A percentile compares a stretch with the other conserved stretches of the same genome.
These are phyloP conservation scores for Ciconia stormi DNA, from an alignment of 2,113 vertebrate genomes.

Conservation along the genomic window DNA sequence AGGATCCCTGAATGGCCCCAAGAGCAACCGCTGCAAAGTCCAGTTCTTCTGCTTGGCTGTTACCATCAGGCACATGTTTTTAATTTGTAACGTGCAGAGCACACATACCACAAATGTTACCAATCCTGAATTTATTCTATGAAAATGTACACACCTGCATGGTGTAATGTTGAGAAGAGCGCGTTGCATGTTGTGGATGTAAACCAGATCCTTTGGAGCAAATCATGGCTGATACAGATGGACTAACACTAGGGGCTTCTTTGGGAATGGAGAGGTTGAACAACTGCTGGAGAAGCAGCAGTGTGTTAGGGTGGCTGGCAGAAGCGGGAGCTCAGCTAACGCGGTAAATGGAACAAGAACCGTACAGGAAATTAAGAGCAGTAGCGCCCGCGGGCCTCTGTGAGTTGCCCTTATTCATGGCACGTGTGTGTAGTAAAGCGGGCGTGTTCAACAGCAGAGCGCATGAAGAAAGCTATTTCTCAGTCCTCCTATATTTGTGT, in stretches of 20 bases:
- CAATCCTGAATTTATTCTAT: neutral
- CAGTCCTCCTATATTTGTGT: neutral
- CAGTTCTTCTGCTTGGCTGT: neutral
- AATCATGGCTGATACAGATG: neutral
- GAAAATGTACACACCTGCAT: neutral
- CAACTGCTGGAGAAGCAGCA: neutral
- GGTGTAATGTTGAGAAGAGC: neutral
- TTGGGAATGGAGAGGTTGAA: neutral
- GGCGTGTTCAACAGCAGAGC: neutral
- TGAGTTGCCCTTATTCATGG: neutral
- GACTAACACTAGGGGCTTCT: neutral
- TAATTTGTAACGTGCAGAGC: neutral
- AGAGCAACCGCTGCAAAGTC: neutral
- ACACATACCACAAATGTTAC: neutral
- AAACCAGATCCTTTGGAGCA: neutral
- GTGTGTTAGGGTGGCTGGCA: neutral
- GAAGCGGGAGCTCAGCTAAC: neutral
- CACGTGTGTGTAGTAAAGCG: neutral
- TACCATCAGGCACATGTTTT: neutral
- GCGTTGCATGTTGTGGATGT: fast-evolving
- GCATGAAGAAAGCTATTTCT: neutral
- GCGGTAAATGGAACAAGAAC: neutral
- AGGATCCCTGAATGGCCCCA: neutral
- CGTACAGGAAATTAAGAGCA: neutral
- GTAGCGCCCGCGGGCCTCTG: fast-evolving